A percentile compares a stretch with the other conserved stretches of the same genome.
Conservation (phyloP, 2,797 vertebrate species). For the Spondyliosoma cantharus region DNA sequence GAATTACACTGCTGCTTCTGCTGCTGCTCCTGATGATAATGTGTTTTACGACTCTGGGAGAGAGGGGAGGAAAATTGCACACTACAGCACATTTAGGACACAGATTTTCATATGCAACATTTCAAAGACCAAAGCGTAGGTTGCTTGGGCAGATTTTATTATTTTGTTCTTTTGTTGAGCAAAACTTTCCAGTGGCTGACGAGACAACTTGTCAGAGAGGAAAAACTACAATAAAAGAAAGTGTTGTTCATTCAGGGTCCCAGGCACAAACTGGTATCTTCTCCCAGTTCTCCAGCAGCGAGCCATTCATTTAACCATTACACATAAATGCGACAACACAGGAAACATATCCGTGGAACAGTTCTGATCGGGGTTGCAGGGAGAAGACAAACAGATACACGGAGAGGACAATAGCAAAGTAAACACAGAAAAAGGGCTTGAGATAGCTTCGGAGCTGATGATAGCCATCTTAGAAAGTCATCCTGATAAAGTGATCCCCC, state of each 20-base stretch:
- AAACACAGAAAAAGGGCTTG: constrained; percentile 68
- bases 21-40: constrained; percentile 84
- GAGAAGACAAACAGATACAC: constrained; percentile 42
- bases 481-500: constrained; percentile 83
- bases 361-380: constrained; percentile 30
- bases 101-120: constrained; percentile 77
- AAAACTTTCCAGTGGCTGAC: constrained; percentile 43
- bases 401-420: constrained; percentile 70
- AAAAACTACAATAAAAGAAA: constrained; percentile 36
- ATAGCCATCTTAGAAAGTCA: constrained; percentile 84
- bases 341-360: constrained; percentile 40
- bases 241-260: constrained; percentile 17
- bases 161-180: constrained; percentile 39
- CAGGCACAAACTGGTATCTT: constrained; percentile 28
- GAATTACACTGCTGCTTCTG: constrained; percentile 84
- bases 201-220: constrained; percentile 41
- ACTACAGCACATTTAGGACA: constrained; percentile 80
- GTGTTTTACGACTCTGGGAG: constrained; percentile 82
- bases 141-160: constrained; percentile 67
- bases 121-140: constrained; percentile 65
- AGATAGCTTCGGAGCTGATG: constrained; percentile 71
- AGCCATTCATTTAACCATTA: constrained; percentile 40
- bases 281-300: constrained; percentile 27
- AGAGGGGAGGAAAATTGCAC: constrained; percentile 79
- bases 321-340: constrained; percentile 32